These are phyloP conservation scores for Zoanthus solanderi DNA, from an alignment of 92 coral and sea anemone genomes.

Conservation along the genomic window DNA sequence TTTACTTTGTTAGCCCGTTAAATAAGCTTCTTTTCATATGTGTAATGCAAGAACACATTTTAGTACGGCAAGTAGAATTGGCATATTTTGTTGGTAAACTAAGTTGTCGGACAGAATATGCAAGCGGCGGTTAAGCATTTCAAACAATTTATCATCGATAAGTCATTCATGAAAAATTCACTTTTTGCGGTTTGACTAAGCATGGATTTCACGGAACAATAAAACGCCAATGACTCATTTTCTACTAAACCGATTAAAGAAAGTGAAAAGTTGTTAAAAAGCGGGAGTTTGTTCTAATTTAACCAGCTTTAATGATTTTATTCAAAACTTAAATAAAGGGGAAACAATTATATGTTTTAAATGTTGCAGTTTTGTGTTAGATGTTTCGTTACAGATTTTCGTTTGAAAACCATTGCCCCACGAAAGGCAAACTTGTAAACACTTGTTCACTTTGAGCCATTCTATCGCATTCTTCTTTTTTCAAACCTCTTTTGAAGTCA, in stretches of 20 bases:
- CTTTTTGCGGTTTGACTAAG: conserved; percentile 38
- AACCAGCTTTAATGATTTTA: background rate
- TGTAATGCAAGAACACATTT: background rate
- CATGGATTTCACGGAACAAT: conserved; percentile 4
- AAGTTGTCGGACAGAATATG: background rate
- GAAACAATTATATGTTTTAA: background rate
- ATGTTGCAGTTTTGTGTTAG: background rate
- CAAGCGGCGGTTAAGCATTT: conserved; percentile 44
- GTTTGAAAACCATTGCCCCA: background rate
- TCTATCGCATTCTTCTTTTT: background rate
- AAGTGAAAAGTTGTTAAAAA: background rate
- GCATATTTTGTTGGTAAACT: conserved; percentile 6
- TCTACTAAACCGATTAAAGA: background rate
- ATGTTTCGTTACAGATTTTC: background rate
- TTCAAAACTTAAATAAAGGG: background rate
- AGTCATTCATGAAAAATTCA: conserved; percentile 38
- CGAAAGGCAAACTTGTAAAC: background rate
- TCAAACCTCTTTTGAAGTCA: background rate
- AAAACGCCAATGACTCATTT: background rate
- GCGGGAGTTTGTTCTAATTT: background rate
- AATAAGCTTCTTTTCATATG: background rate
- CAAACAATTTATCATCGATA: conserved; percentile 32
- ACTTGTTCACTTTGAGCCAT: background rate
- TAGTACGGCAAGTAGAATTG: background rate
- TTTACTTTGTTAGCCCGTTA: background rate